Conservation (phyloP, 1,140 invertebrate genomes). For the Drosophila aff. region DNA sequence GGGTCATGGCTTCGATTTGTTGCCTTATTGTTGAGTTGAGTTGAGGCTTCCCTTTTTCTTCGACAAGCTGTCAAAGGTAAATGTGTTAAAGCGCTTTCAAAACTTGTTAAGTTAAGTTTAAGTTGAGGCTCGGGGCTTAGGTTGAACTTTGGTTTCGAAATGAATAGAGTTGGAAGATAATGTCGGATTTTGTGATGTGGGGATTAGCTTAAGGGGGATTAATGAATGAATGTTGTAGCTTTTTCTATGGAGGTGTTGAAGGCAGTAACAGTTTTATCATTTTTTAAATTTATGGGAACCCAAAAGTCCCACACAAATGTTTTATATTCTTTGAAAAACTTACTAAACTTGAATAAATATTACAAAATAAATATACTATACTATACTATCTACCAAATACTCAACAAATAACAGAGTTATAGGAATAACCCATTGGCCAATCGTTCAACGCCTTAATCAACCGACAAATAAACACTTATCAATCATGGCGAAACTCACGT, state of each 20-base stretch:
- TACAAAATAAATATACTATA: neutral
- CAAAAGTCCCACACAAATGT: neutral
- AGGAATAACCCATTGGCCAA: neutral
- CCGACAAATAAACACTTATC: constrained; percentile 39
- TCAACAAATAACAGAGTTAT: neutral
- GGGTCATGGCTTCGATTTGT: constrained; percentile 48
- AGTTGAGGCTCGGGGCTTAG: constrained; percentile 20
- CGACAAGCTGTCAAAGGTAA: constrained; percentile 18
- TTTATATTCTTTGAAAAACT: neutral
- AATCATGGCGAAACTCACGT: constrained; percentile 49
- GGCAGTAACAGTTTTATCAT: neutral
- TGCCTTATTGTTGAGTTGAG: constrained; percentile 25
- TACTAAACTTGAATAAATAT: neutral
- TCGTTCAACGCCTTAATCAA: constrained; percentile 5
- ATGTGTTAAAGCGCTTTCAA: constrained; percentile 44
- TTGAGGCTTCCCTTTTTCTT: constrained; percentile 10
- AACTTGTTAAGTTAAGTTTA: constrained; percentile 25
- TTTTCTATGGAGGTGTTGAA: constrained; percentile 8
- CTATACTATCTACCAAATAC: neutral
- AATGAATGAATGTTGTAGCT: neutral
- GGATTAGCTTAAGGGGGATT: constrained; percentile 6
- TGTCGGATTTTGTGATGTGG: neutral
- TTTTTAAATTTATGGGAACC: neutral
- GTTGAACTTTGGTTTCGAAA: constrained; percentile 21
- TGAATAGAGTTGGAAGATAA: constrained; percentile 13